These are phyloP conservation scores for Promerops cafer DNA, from an alignment of 2,113 vertebrate genomes.

Conservation along the genomic window DNA sequence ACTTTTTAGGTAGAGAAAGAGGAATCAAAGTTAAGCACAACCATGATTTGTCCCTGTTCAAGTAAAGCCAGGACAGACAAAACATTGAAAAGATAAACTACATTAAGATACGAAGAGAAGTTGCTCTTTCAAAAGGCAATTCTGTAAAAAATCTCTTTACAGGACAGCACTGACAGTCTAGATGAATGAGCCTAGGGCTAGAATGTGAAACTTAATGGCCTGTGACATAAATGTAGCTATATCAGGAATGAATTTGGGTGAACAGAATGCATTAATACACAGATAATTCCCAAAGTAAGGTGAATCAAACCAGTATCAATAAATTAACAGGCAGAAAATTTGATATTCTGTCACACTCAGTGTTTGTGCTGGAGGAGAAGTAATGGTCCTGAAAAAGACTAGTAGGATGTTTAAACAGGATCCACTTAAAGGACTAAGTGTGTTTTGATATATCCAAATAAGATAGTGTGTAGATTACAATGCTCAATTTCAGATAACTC, in stretches of 20 bases:
- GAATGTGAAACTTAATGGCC: slow-evolving; percentile 27
- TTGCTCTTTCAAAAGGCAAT: not conserved
- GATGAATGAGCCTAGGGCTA: not conserved
- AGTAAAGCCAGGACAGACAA: not conserved
- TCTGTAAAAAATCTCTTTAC: not conserved
- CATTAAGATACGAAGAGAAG: not conserved
- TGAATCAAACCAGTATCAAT: not conserved
- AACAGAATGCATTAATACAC: not conserved
- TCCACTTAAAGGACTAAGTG: not conserved
- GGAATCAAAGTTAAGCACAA: not conserved
- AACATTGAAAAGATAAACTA: not conserved
- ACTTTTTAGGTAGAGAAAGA: not conserved
- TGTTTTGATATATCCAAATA: not conserved
- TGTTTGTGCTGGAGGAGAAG: not conserved
- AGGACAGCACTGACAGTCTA: not conserved
- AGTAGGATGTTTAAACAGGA: not conserved
- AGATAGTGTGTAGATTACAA: not conserved
- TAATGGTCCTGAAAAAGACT: not conserved
- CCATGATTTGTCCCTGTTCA: not conserved
- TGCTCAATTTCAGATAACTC: not conserved
- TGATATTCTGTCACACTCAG: not conserved
- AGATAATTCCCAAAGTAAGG: not conserved
- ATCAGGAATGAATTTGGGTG: not conserved
- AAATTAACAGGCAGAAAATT: not conserved
- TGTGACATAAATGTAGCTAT: not conserved